Base-by-base conservation (phyloP, 2,797 vertebrate species). In the Orientallactaga sibirica region DNA sequence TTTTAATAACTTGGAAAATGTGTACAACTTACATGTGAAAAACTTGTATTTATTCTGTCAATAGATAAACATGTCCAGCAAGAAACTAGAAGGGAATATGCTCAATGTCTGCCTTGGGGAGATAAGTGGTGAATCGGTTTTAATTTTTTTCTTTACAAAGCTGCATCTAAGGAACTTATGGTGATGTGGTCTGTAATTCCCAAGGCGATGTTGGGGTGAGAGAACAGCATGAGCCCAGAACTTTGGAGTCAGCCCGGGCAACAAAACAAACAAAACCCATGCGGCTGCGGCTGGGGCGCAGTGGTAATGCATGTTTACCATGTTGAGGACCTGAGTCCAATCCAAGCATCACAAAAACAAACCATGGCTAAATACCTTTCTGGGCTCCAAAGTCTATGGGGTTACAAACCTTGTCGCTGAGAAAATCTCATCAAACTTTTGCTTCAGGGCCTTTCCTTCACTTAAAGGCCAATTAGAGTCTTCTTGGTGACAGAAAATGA, bases 401-500 rank as follows among this genome's bases (percentile, higher is more conserved):
- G 66, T 94, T 90, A 96, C 96, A 94, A 98, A 99, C 99, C 99
- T 99, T 94, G 99, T 99, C 93, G 99, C 99, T 82, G 99, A 99
- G 88, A 99, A 99, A 96, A 99, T 99, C 84, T 99, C 99, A 98
- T 99, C 99, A 96, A 99, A 99, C 96, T 99, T 99, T 81, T 99
- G 99, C 96, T 99, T 99, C 93, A 99, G 98, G 78, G 99, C 98
- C 97, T 99, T 99, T 84, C 99, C 99, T 97, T 99, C 99, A 81
- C 99, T 99, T 33, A 99, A 98, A 0, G 99, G 99, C 99, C 99
- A 99, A 98, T 99, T 99, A 37, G 99, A 99, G 24, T 99, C 99
- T 96, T 99, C 99, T 98, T 99, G 99, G 96, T 99, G 99, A 97
- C 99, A 99, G 97, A 99, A 99, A 96, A 99, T 99, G 97, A 99